Evolutionary conservation across 1,140 invertebrate species (phyloP).

Genomic region (Listronotus bonariensis): DNA sequence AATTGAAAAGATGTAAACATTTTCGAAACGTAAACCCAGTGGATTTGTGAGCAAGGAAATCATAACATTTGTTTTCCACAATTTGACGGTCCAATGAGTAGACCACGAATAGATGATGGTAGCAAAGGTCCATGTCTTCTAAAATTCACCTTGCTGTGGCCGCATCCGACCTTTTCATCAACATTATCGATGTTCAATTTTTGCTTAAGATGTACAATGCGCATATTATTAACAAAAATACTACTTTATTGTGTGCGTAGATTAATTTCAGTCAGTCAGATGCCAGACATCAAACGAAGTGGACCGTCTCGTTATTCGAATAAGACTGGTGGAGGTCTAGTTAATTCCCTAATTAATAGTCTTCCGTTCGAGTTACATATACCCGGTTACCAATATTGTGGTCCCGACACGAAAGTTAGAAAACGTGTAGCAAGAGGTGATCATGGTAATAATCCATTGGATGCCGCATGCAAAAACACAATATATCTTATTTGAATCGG

Average conservation of each 20-base stretch:
- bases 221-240: too few species aligned
- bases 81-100: not conserved
- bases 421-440: slow-evolving; percentile 40
- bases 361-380: slow-evolving; percentile 42
- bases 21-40: slow-evolving; percentile 5
- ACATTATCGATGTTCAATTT: too few species aligned
- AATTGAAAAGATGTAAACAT: too few species aligned
- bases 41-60: slow-evolving; percentile 1
- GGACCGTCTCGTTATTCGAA: too few species aligned
- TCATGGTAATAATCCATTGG: slow-evolving; percentile 42
- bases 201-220: too few species aligned
- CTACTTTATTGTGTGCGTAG: too few species aligned
- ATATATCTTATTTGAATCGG: slow-evolving; percentile 46
- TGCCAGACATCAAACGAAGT: too few species aligned
- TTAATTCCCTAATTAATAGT: slow-evolving; percentile 42
- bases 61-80: slow-evolving; percentile 12
- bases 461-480: slow-evolving; percentile 43
- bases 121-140: too few species aligned
- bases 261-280: too few species aligned
- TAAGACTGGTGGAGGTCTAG: too few species aligned
- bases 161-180: too few species aligned
- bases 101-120: not conserved
- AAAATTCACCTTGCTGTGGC: too few species aligned
- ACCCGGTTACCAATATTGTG: slow-evolving; percentile 39
- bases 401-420: slow-evolving; percentile 39